Percentiles rank a stretch among this genome's conserved stretches.
phyloP scores from a whole-genome alignment of 2,113 vertebrate species.

The Callopanchax toddi region DNA sequence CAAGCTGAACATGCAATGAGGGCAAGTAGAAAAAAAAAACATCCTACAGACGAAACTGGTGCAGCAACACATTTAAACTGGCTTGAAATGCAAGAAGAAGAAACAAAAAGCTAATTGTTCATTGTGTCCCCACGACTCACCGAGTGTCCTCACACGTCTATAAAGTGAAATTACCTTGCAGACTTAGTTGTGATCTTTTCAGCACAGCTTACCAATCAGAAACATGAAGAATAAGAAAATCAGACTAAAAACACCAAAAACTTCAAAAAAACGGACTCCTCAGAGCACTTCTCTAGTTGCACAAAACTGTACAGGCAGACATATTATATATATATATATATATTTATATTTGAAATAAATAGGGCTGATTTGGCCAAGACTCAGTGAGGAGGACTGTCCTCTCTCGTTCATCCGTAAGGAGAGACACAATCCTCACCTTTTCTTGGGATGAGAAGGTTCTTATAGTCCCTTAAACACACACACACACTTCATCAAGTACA shows the following conservation, averaged over 20 bases:
- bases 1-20: constrained; percentile 82
- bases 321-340: constrained; percentile 79
- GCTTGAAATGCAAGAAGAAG: constrained; percentile 71
- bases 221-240: constrained; percentile 66
- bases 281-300: constrained; percentile 75
- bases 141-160: constrained; percentile 43
- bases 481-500: constrained; percentile 19
- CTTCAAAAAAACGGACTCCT: constrained; percentile 73
- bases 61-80: constrained; percentile 73
- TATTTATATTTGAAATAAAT: constrained; percentile 84
- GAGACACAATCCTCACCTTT: constrained; percentile 50
- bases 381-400: constrained; percentile 57
- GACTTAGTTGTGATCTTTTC: constrained; percentile 59
- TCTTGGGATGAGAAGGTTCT: constrained; percentile 32
- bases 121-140: constrained; percentile 19
- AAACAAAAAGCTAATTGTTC: constrained; percentile 60
- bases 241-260: constrained; percentile 72
- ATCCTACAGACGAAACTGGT: constrained; percentile 69
- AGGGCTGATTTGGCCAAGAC: constrained; percentile 75
- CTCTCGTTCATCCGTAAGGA: constrained; percentile 40
- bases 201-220: constrained; percentile 71
- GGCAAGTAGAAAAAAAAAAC: constrained; percentile 69
- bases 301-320: constrained; percentile 84
- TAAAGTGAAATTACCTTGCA: constrained; percentile 61
- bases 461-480: constrained; percentile 44